Conservation (phyloP, 2,797 vertebrate species). For the Gadopsis marmoratus region DNA sequence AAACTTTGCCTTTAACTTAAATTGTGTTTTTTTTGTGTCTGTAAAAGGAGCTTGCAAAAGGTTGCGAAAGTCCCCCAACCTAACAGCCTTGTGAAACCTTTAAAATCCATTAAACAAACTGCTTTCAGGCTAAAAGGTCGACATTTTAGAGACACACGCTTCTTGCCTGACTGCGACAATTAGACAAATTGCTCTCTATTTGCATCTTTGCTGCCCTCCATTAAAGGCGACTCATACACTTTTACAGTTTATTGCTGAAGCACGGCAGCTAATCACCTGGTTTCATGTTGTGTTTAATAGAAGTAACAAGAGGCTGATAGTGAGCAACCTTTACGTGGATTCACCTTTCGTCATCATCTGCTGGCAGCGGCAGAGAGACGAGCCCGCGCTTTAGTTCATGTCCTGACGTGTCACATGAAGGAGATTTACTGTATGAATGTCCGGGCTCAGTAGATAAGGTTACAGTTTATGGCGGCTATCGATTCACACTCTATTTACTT, state of each 20-base stretch:
- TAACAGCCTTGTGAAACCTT: conserved; percentile 36
- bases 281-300: conserved; percentile 50
- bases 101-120: conserved; percentile 50
- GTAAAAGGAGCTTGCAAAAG: neutral
- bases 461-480: conserved; percentile 61
- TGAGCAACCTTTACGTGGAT: conserved; percentile 29
- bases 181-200: conserved; percentile 59
- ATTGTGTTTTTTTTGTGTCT: neutral
- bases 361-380: conserved; percentile 43
- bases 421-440: conserved; percentile 56
- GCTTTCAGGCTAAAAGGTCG: conserved; percentile 32
- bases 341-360: conserved; percentile 19
- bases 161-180: conserved; percentile 45
- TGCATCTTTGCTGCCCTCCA: conserved; percentile 50
- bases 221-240: conserved; percentile 46
- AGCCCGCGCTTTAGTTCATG: conserved; percentile 46
- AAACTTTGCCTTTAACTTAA: conserved; percentile 24
- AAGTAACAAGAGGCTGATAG: conserved; percentile 36
- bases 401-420: conserved; percentile 34
- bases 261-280: conserved; percentile 38
- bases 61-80: neutral
- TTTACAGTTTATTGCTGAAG: conserved; percentile 39
- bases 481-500: conserved; percentile 62
- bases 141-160: conserved; percentile 34
- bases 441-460: conserved; percentile 53